phyloP scores from a whole-genome alignment of 64 coral and sea anemone species.

The Stylophora pistillata region DNA sequence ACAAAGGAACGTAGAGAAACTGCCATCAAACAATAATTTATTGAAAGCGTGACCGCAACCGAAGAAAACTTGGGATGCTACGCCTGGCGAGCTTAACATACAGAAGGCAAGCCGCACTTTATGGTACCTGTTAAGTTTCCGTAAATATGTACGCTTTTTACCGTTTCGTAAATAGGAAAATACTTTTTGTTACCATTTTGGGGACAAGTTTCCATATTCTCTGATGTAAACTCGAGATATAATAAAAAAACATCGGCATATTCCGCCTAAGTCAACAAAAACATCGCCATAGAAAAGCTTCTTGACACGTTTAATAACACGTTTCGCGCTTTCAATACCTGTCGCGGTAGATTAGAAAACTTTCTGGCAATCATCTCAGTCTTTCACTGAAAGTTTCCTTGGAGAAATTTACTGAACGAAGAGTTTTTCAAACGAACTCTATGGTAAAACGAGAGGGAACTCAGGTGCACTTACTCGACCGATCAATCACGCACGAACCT shows the following conservation, averaged over 20 bases:
- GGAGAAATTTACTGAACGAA: background rate
- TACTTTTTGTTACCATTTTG: background rate
- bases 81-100: background rate
- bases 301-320: conserved; percentile 39
- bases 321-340: conserved; percentile 31
- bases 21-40: background rate
- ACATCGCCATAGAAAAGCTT: conserved; percentile 13
- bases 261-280: conserved; percentile 37
- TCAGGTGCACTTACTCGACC: conserved; percentile 5
- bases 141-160: background rate
- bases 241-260: background rate
- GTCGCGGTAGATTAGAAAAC: conserved; percentile 7
- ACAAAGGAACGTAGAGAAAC: background rate
- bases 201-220: no score
- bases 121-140: conserved; percentile 35
- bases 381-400: background rate
- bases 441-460: background rate
- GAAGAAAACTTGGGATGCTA: conserved; percentile 2
- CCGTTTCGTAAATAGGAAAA: background rate
- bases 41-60: background rate
- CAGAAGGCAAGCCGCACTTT: conserved; percentile 20
- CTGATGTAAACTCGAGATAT: background rate
- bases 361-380: background rate
- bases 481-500: conserved; percentile 55
- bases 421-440: background rate